Conservation (phyloP, 2,888 invertebrate genomes). For the Nasonia oneida region DNA sequence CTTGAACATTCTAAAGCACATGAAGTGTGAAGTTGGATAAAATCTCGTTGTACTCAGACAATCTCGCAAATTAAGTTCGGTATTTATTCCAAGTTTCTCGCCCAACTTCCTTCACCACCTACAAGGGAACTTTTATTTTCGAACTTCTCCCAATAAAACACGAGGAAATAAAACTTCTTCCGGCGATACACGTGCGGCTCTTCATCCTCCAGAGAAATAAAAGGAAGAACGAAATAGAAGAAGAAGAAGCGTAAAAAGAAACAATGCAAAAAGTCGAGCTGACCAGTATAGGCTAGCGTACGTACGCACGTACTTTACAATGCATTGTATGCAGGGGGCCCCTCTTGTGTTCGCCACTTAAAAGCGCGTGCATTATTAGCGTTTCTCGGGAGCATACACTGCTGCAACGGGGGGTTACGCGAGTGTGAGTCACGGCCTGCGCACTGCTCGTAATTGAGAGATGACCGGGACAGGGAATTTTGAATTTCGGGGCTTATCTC, state of each 20-base stretch:
- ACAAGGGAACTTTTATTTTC: not conserved
- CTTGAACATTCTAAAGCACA: not conserved
- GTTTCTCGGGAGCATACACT: not conserved
- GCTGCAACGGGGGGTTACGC: not conserved
- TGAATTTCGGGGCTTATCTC: not conserved
- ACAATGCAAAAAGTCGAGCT: conserved; percentile 4
- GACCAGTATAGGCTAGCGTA: not conserved
- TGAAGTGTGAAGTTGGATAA: not conserved
- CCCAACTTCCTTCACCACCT: not conserved
- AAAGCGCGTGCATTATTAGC: conserved; percentile 16
- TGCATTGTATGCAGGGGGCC: conserved; percentile 1
- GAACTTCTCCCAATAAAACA: not conserved
- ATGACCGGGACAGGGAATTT: not conserved
- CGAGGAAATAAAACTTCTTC: not conserved
- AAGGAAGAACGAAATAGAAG: not conserved
- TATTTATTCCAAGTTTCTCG: not conserved
- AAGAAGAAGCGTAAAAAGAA: not conserved
- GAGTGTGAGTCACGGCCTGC: not conserved
- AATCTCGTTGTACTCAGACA: not conserved
- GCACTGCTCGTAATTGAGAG: conserved; percentile 3
- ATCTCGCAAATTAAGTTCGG: not conserved
- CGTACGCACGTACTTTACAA: conserved; percentile 3
- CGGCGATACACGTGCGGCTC: no score
- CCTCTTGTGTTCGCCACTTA: not conserved
- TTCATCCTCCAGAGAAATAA: not conserved